These are phyloP conservation scores for Callaeas wilsoni DNA, from an alignment of 2,113 vertebrate genomes.

Conservation along the genomic window DNA sequence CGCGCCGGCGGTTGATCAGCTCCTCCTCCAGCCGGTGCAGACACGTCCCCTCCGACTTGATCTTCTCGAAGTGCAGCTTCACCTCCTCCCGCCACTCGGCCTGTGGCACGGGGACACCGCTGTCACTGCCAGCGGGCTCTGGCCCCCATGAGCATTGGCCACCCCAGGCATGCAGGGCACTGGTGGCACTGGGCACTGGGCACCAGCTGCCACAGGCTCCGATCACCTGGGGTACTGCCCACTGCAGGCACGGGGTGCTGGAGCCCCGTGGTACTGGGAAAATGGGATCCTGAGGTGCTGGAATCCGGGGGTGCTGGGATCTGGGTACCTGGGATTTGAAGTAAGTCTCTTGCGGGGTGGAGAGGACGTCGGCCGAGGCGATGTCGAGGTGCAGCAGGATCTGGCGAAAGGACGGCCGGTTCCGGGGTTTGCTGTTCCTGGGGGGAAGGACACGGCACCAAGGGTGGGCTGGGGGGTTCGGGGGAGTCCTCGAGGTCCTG, in stretches of 20 bases:
- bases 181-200: rapidly evolving
- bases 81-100: constrained; percentile 96
- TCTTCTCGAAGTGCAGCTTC: constrained; percentile 95
- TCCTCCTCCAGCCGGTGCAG: constrained; percentile 94
- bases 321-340: constrained; percentile 85
- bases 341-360: constrained; percentile 94
- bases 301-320: rapidly evolving
- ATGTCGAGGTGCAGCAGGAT: constrained; percentile 95
- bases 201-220: no score
- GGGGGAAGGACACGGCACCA: not conserved
- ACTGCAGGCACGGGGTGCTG: no score
- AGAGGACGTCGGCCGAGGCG: constrained; percentile 92
- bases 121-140: not conserved
- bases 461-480: not conserved
- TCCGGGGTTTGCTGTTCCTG: constrained; percentile 96
- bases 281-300: not conserved
- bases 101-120: constrained; percentile 53
- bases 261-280: not conserved
- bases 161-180: not conserved
- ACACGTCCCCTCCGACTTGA: constrained; percentile 95
- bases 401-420: constrained; percentile 93
- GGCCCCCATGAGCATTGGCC: not conserved
- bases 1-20: constrained; percentile 88
- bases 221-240: not conserved
- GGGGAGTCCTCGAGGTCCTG: no score